Evolutionary conservation across 1,140 invertebrate species (phyloP).

Genomic region (Euglossa dilemma): DNA sequence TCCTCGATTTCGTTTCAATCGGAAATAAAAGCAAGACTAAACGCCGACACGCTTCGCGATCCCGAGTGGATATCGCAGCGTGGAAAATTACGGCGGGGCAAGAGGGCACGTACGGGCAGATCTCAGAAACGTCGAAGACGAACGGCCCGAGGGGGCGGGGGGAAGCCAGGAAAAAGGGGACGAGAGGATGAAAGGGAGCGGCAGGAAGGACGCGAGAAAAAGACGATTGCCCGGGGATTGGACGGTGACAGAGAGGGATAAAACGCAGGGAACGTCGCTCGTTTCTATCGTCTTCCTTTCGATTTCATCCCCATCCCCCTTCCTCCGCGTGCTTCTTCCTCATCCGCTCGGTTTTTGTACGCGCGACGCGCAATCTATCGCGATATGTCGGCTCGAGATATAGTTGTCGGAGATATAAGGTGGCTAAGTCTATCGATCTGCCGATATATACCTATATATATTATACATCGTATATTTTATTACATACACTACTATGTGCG

Average conservation of each 20-base stretch:
- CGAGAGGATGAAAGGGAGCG: background rate
- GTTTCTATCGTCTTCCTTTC: slow-evolving; percentile 49
- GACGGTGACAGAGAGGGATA: slow-evolving; percentile 65
- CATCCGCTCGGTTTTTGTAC: slow-evolving; percentile 31
- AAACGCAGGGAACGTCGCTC: slow-evolving; percentile 34
- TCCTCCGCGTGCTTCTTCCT: slow-evolving; percentile 24
- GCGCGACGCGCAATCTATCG: slow-evolving; percentile 50
- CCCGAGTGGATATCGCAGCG: slow-evolving; percentile 63
- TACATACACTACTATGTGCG: too few species aligned
- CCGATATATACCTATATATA: background rate
- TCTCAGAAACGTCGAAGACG: slow-evolving; percentile 27
- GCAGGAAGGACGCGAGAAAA: slow-evolving; percentile 15
- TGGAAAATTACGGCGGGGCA: slow-evolving; percentile 64
- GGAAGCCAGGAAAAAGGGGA: slow-evolving; percentile 3
- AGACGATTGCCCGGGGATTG: slow-evolving; percentile 45
- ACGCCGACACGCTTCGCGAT: slow-evolving; percentile 64
- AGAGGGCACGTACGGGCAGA: slow-evolving; percentile 50
- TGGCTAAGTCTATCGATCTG: slow-evolving; percentile 35
- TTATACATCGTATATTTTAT: too few species aligned
- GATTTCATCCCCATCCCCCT: slow-evolving; percentile 7
- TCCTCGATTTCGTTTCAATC: slow-evolving; percentile 70
- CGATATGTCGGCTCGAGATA: slow-evolving; percentile 45
- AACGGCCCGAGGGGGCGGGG: background rate
- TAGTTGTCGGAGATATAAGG: slow-evolving; percentile 24
- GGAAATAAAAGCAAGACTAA: slow-evolving; percentile 70